These are phyloP conservation scores for Mantis religiosa DNA, from an alignment of 2,888 invertebrate genomes.

Conservation along the genomic window DNA sequence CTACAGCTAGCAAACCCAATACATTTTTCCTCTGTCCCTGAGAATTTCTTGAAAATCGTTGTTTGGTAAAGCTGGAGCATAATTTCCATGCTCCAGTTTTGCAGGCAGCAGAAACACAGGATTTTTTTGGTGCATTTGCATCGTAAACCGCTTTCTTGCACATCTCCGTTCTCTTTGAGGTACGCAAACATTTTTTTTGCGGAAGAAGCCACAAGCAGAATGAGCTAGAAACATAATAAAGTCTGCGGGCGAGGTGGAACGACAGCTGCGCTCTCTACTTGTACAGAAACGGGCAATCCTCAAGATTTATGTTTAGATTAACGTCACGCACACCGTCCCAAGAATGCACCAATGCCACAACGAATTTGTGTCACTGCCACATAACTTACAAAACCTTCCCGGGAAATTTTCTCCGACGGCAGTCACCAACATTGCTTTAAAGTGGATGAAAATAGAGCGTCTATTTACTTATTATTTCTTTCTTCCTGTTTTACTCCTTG, in stretches of 20 bases:
- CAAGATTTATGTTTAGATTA: background rate
- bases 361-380: background rate
- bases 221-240: background rate
- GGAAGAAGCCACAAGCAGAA: background rate
- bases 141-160: background rate
- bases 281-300: background rate
- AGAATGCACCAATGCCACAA: background rate
- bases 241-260: background rate
- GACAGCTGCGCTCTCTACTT: background rate
- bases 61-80: background rate
- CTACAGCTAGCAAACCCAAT: no score
- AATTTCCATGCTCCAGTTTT: background rate
- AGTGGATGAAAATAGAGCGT: background rate
- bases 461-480: background rate
- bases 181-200: background rate
- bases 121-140: background rate
- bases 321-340: background rate
- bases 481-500: background rate
- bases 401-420: background rate
- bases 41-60: no score
- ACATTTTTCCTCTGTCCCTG: no score
- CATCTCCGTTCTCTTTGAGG: background rate
- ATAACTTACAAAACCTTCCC: background rate
- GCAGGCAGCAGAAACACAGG: background rate
- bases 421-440: background rate